Evolutionary conservation across 2,113 vertebrate genomes (phyloP), one percentile per base, ranked within the genome.

Genomic region (Ceyx cyanopectus): DNA sequence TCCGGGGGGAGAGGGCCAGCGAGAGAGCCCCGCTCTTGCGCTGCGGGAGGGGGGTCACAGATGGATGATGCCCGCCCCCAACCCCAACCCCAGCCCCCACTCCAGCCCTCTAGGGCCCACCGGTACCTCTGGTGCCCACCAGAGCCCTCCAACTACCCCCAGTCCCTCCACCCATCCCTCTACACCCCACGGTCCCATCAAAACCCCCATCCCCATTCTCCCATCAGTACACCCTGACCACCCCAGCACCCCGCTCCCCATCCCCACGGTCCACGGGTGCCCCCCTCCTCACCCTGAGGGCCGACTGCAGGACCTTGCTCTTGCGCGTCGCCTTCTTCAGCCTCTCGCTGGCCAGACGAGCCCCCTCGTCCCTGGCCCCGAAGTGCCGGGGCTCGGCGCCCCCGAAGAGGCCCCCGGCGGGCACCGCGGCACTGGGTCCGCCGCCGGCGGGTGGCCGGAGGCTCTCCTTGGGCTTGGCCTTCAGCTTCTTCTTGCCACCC

Each of bases 291-390:
- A 97, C 98, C 97, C 97, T 95, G 50, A 98, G 94, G 8, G 96
- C 97, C 0, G 98, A 97, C 90, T 97, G 97, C 79, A 98, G 93
- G 91, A 98, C 94, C 3, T 98, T 97, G 97, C 96, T 98, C 96
- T 98, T 99, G 84, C 98, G 98, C 0, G 99, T 99, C 60, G 98
- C 98, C 87, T 98, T 98, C 97, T 99, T 98, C 66, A 99, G 95
- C 85, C 99, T 98, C 78, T 99, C 98, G 6, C 97, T 98, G 93
- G 98, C 98, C 90, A 98, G 97, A 8, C 93, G 94, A 78, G 88
- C 87, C 30, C 96, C 95, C 50, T 97, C 97, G 1, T 97, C 96
- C 2, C 65, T 85, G 14, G 86, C 23, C 41, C 92, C 5, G 0
- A 97, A 95, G 40, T 93, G 85, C 63, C 97, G 92, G 29, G 95